Evolutionary conservation across 2,888 invertebrate species (phyloP), one percentile per base, ranked within the genome.

Genomic region (Boloria selene): DNA sequence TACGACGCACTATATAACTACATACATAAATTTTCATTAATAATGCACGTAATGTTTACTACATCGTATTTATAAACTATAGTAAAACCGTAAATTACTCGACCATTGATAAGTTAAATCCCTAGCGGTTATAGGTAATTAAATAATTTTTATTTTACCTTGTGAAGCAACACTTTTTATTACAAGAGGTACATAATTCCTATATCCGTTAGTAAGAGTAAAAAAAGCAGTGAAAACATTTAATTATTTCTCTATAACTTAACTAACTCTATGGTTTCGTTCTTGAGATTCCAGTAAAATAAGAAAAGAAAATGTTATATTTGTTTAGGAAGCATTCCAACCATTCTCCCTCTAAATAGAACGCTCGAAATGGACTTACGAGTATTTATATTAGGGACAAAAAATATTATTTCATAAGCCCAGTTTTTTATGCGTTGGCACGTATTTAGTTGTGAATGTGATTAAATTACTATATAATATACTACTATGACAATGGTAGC

Each of bases 1-100:
- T 68, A 67, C 63, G 69, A 38, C 10, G 62, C 58, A 50, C 45
- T 55, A 64, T 52, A 58, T 42, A 49, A 49, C 26, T 59, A 26
- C 49, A 50, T 59, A 59, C 50, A 59, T 49, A 38, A 31, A 59
- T 59, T 59, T 59, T 18, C 59, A 50, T 50, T 49, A 49, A 16
- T 59, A 50, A 50, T 59, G 0, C 17, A 59, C 17, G 17, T 50
- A 49, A 26, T 22, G 13, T 26, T 56, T 45, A n/a, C 44, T 56
- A 13, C n/a, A 45, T 45, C 45, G 16, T 45, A 38, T 7, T 38
- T 38, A 38, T 45, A 45, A 5, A 26, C 45, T 56, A 10, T n/a
- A 56, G 13, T 45, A n/a, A 13, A 45, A 45, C 26, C 16, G 45
- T 10, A 45, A 5, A 4, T 22, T 13, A n/a, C 45, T 56, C 13